phyloP scores from a whole-genome alignment of 2,113 vertebrate species.

The Gopherus evgoodei region DNA sequence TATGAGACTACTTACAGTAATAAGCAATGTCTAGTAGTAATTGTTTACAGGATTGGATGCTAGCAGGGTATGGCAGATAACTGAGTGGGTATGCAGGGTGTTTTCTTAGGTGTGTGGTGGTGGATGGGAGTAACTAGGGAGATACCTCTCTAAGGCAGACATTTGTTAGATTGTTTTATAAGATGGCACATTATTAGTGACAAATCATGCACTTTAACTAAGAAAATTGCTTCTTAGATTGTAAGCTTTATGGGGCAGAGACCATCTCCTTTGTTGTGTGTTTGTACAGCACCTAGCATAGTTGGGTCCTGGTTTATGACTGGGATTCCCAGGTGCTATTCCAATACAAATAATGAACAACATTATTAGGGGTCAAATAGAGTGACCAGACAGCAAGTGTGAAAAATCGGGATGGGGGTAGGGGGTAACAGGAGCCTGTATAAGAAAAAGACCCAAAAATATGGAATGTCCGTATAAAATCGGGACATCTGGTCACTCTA shows the following conservation, averaged over 20 bases:
- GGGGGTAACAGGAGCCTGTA: too few relatives aligned
- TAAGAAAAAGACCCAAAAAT: too few relatives aligned
- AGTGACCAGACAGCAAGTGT: too few relatives aligned
- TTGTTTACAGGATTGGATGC: neutral
- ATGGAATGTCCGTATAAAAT: too few relatives aligned
- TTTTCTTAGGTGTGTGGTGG: neutral
- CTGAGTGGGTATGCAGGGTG: neutral
- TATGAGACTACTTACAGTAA: neutral
- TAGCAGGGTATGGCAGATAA: neutral
- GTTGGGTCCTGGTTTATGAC: neutral
- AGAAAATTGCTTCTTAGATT: neutral
- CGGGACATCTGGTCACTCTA: too few relatives aligned
- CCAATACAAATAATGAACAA: neutral
- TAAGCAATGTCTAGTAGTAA: neutral
- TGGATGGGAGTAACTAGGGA: neutral
- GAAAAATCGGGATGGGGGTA: too few relatives aligned
- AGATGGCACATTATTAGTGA: neutral
- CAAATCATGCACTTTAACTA: neutral
- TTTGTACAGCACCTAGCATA: neutral
- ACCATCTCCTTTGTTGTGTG: neutral
- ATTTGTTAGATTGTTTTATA: neutral
- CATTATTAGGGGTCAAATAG: neutral
- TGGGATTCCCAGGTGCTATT: neutral
- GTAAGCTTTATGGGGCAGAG: neutral
- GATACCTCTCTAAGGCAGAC: neutral